Percentiles rank a stretch among this genome's conserved stretches.
Evolutionary conservation across 2,888 invertebrate species (phyloP).

Genomic region (Agrochola macilenta): DNA sequence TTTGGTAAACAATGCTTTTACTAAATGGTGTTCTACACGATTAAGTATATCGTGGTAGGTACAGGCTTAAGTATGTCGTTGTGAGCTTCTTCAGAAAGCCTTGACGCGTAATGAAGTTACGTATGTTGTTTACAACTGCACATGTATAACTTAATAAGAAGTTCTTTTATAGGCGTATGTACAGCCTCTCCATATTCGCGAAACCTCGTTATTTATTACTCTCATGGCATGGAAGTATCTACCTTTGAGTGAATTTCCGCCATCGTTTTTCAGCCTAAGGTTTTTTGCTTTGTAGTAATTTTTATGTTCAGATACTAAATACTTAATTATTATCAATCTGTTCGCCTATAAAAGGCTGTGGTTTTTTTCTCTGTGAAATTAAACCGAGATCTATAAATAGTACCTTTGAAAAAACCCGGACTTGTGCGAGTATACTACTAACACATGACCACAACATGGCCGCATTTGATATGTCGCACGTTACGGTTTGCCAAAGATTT

Average conservation of each 20-base stretch:
- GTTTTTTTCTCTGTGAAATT: background rate
- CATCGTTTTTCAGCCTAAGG: background rate
- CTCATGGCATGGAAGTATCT: background rate
- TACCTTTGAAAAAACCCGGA: too few species aligned
- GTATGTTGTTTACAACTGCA: background rate
- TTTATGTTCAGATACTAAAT: background rate
- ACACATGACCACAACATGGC: too few species aligned
- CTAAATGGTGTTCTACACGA: background rate
- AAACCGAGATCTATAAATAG: too few species aligned
- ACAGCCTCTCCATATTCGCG: background rate
- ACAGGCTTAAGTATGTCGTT: background rate
- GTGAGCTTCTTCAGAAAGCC: background rate
- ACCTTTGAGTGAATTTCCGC: background rate
- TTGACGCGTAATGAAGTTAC: slow-evolving; percentile 7
- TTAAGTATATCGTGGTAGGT: background rate
- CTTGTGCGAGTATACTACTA: too few species aligned
- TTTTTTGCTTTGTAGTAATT: background rate
- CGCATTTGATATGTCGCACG: too few species aligned
- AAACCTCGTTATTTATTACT: slow-evolving; percentile 10
- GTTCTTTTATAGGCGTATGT: background rate
- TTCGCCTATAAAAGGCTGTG: background rate
- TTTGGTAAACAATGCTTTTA: background rate
- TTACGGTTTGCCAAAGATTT: too few species aligned
- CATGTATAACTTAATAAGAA: background rate
- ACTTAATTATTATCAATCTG: background rate